phyloP scores from a whole-genome alignment of 2,888 invertebrate species.

The Lasioglossum vierecki region DNA sequence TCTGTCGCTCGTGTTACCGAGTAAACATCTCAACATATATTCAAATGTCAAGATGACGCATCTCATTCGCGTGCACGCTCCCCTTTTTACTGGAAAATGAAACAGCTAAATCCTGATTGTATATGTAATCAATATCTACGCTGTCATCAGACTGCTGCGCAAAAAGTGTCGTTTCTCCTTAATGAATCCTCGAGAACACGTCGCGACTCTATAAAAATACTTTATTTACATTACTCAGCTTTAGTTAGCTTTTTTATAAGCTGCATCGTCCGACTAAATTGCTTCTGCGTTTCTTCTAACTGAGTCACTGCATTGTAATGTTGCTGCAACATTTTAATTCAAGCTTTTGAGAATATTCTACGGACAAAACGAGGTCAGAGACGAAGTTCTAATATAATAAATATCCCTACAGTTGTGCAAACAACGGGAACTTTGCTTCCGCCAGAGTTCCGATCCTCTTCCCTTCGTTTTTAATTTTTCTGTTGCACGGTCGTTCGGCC shows the following conservation, averaged over 20 bases:
- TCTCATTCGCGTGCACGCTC: neutral
- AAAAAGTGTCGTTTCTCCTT: neutral
- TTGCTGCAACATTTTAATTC: neutral
- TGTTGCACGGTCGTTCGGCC: neutral
- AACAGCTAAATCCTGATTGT: neutral
- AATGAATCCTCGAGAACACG: neutral
- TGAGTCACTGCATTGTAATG: too few relatives aligned
- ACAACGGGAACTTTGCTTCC: conserved; percentile 6
- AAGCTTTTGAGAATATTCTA: neutral
- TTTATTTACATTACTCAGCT: neutral
- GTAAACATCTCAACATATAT: neutral
- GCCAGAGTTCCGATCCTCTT: neutral
- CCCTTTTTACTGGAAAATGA: neutral
- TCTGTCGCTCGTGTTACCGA: neutral
- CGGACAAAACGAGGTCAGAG: neutral
- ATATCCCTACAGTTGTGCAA: conserved; percentile 15
- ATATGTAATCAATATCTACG: neutral
- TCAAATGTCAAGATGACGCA: neutral
- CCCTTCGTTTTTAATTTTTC: neutral
- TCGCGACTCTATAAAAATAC: neutral
- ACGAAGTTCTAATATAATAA: conserved; percentile 10
- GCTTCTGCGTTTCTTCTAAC: neutral
- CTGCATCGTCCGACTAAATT: neutral
- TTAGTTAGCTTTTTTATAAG: neutral
- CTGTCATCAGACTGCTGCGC: neutral